Conservation (phyloP, 2,797 vertebrate species). For the Parambassis ranga region DNA sequence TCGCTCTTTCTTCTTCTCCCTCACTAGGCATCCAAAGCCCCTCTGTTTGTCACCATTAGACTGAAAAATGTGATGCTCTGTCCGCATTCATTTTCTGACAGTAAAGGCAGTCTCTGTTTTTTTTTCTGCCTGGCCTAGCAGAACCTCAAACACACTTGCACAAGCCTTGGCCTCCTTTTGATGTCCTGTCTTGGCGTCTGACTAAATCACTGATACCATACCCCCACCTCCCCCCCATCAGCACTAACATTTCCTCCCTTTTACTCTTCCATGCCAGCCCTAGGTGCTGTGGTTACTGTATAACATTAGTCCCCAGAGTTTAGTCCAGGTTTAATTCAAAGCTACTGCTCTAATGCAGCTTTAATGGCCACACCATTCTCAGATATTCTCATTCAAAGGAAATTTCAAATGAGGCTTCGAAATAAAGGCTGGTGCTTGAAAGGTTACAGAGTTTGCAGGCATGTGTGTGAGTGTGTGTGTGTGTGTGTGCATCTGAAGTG, state of each 20-base stretch:
- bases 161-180: slow-evolving; percentile 71
- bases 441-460: slow-evolving; percentile 52
- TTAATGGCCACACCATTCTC: slow-evolving; percentile 85
- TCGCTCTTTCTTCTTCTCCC: slow-evolving; percentile 68
- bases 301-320: slow-evolving; percentile 85
- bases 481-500: not conserved
- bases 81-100: slow-evolving; percentile 74
- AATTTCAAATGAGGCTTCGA: slow-evolving; percentile 82
- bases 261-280: slow-evolving; percentile 39
- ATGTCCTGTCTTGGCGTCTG: slow-evolving; percentile 66
- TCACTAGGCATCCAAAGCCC: slow-evolving; percentile 63
- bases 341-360: slow-evolving; percentile 82
- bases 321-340: slow-evolving; percentile 90
- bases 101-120: slow-evolving; percentile 62
- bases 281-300: slow-evolving; percentile 71
- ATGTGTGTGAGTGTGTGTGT: slow-evolving; percentile 8
- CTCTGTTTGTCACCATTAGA: slow-evolving; percentile 79
- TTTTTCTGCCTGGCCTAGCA: slow-evolving; percentile 56
- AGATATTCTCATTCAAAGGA: slow-evolving; percentile 89
- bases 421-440: slow-evolving; percentile 67
- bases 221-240: slow-evolving; percentile 46
- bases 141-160: slow-evolving; percentile 71
- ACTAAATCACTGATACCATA: slow-evolving; percentile 62
- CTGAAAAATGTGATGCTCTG: slow-evolving; percentile 67
- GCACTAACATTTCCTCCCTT: slow-evolving; percentile 51